Base-by-base conservation (phyloP, 2,888 invertebrate species). In the Sarcophaga caerulescens region DNA sequence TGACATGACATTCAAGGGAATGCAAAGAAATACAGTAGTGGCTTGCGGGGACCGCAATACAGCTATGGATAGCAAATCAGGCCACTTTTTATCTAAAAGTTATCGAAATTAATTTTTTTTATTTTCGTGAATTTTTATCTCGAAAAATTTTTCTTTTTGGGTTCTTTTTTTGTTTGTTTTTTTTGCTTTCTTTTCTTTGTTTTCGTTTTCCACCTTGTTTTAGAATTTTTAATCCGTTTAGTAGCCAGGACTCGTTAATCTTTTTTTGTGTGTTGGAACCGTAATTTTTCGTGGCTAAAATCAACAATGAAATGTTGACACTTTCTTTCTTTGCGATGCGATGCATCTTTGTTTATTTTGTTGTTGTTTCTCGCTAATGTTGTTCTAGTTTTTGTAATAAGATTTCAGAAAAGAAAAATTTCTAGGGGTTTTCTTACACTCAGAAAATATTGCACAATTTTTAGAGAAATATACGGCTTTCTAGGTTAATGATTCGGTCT, bases 211-310 rank as follows among this genome's bases (percentile, higher is more conserved):
- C 10, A 35, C 35, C 35, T 35, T 35, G 35, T 35, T 10, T 35
- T 35, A 35, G 35, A 35, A 8, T 35, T 35, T 35, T 35, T 35
- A 8, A 8, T 8, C 10, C 35, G 35, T 10, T 10, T 35, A 10
- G 35, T 8, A 35, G 35, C 35, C 35, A 35, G 35, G 35, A 35
- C 10, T 35, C 2, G 35, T 35, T 35, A 35, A 35, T 35, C 63
- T 79, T 65, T 79, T 35, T n/a, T n/a, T n/a, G n/a, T 19, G 47
- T 65, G 35, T 47, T 77, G 17, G 44, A 47, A 11, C 23, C 19
- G 44, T 68, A 76, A 68, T 75, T 45, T 70, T 52, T 78, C 70
- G 35, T 78, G 35, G 69, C 63, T 35, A 17, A 52, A 70, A 63
- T 62, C n/a, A 78, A 77, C 68, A 77, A 60, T 62, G 23, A 23